Percentiles rank a stretch among this genome's conserved stretches.
Evolutionary conservation across 2,797 vertebrate genomes (phyloP).

Genomic region (Rhinatrema bivittatum): DNA sequence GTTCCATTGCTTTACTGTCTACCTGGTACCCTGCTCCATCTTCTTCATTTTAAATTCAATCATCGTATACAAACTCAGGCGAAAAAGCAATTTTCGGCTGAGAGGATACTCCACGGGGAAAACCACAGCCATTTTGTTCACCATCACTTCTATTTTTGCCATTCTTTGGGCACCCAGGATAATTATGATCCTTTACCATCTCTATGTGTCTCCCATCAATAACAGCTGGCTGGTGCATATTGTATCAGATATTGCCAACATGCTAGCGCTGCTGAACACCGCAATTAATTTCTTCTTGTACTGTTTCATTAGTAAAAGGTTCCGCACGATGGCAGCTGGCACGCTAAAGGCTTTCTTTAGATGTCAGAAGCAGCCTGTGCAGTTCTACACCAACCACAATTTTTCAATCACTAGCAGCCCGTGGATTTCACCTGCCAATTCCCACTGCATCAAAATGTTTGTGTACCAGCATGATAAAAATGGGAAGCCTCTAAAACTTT

Average conservation of each 20-base stretch:
- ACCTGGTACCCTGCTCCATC: conserved; percentile 87
- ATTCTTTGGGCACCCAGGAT: conserved; percentile 88
- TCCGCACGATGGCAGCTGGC: conserved; percentile 84
- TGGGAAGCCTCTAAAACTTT: conserved; percentile 86
- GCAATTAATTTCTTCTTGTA: conserved; percentile 98
- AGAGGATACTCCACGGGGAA: conserved; percentile 90
- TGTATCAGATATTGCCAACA: conserved; percentile 84
- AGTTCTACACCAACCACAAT: conserved; percentile 89
- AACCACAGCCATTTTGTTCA: conserved; percentile 88
- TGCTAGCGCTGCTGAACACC: conserved; percentile 91
- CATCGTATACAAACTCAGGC: conserved; percentile 82
- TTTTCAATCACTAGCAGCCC: conserved; percentile 97
- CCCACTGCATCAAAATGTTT: conserved; percentile 96
- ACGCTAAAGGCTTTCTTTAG: conserved; percentile 82
- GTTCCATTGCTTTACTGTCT: conserved; percentile 87
- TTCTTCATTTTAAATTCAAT: conserved; percentile 88
- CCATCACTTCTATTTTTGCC: conserved; percentile 90
- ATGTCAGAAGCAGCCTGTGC: conserved; percentile 73
- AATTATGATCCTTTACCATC: conserved; percentile 86
- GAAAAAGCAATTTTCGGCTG: conserved; percentile 83
- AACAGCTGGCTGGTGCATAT: conserved; percentile 75
- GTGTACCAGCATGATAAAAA: conserved; percentile 95
- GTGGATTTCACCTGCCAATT: conserved; percentile 95
- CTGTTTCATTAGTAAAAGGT: conserved; percentile 96
- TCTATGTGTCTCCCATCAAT: conserved; percentile 73